Percentiles rank a stretch among this genome's conserved stretches.
These are phyloP conservation scores for Alethe castanea DNA, from an alignment of 2,113 vertebrate species.

Conservation along the genomic window DNA sequence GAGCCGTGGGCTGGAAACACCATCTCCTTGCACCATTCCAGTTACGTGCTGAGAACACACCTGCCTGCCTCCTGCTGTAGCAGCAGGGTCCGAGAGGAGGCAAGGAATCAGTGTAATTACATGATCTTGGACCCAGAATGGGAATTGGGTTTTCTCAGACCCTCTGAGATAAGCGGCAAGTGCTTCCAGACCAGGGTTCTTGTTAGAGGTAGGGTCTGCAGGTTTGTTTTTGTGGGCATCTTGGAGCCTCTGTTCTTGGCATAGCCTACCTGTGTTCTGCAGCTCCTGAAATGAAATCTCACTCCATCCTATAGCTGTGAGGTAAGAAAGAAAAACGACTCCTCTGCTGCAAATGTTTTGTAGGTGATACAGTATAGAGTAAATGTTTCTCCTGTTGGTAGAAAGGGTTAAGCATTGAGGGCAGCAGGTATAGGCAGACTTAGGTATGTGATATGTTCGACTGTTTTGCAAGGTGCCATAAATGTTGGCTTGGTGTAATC, in stretches of 20 bases:
- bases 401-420: conserved; percentile 65
- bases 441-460: conserved; percentile 71
- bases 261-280: fast-evolving
- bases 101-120: neutral
- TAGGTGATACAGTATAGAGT: neutral
- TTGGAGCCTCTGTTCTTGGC: neutral
- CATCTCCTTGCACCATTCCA: fast-evolving
- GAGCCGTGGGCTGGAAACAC: fast-evolving
- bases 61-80: neutral
- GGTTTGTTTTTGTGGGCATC: neutral
- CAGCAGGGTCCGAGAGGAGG: neutral
- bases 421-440: conserved; percentile 74
- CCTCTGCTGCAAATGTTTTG: neutral
- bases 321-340: neutral
- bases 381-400: neutral
- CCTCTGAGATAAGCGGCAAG: neutral
- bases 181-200: neutral
- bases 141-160: neutral
- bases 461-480: conserved; percentile 74
- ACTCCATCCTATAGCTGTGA: neutral
- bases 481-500: conserved; percentile 71
- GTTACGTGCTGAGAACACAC: fast-evolving
- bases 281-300: neutral
- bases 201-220: neutral
- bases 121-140: neutral